These are phyloP conservation scores for Pissodes strobi DNA, from an alignment of 1,140 invertebrate species.

Conservation along the genomic window DNA sequence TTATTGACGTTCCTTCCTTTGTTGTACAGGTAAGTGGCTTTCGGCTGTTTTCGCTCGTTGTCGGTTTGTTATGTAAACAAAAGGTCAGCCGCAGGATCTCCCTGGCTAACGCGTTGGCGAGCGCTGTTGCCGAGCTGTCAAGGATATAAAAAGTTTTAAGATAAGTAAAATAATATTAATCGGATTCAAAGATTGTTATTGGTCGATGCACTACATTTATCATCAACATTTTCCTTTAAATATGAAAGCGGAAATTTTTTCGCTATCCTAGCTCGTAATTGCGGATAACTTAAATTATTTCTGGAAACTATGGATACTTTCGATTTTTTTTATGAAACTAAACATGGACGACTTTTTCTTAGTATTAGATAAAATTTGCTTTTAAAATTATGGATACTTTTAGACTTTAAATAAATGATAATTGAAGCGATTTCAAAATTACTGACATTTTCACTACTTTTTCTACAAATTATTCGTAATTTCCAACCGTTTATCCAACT, in stretches of 20 bases:
- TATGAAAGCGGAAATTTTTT: no score
- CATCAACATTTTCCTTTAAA: not conserved
- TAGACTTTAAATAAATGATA: no score
- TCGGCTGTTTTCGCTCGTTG: conserved; percentile 35
- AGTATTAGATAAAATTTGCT: no score
- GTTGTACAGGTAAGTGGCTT: conserved; percentile 41
- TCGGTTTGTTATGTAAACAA: conserved; percentile 51
- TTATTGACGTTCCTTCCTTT: conserved; percentile 41
- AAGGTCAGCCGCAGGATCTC: conserved; percentile 21
- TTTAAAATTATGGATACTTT: no score
- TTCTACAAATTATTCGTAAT: no score
- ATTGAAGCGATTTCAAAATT: no score
- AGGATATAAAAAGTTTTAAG: not conserved
- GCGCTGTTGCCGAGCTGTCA: conserved; percentile 8
- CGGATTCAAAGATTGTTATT: no score
- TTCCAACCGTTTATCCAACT: no score
- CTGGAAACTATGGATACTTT: not conserved
- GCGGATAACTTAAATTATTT: not conserved
- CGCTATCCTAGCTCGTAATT: no score
- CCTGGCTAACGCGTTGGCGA: not conserved
- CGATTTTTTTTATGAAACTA: not conserved
- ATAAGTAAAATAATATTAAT: no score
- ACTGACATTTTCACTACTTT: no score
- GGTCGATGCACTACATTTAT: not conserved
- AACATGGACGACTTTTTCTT: no score